phyloP scores from a whole-genome alignment of 2,888 invertebrate genomes.

The Celastrina argiolus region DNA sequence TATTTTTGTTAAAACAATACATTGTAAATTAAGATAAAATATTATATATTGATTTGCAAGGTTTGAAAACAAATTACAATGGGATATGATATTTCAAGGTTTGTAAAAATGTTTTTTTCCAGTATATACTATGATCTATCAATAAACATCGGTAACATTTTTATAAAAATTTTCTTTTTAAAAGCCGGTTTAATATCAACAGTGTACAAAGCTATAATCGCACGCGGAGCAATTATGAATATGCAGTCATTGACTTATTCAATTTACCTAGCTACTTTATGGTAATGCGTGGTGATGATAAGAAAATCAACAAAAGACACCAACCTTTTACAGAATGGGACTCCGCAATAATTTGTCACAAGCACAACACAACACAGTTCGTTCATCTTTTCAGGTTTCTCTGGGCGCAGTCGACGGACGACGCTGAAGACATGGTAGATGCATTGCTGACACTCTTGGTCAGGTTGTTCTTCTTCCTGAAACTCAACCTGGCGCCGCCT shows the following conservation, averaged over 20 bases:
- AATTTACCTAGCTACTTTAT: no score
- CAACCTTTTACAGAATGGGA: slow-evolving; percentile 52
- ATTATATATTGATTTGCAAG: no score
- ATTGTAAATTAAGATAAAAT: no score
- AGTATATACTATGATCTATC: no score
- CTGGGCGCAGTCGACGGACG: slow-evolving; percentile 43
- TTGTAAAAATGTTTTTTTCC: no score
- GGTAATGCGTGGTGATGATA: no score
- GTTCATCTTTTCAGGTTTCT: slow-evolving; percentile 60
- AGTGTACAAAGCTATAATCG: neutral
- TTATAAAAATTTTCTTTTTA: neutral
- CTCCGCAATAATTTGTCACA: slow-evolving; percentile 47
- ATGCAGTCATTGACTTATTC: neutral
- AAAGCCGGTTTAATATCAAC: neutral
- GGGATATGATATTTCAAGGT: no score
- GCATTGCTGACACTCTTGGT: slow-evolving; percentile 47
- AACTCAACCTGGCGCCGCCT: slow-evolving; percentile 65
- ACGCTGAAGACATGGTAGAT: slow-evolving; percentile 55
- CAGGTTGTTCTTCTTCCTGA: slow-evolving; percentile 54
- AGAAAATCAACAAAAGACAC: slow-evolving; percentile 36
- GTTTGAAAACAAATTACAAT: no score
- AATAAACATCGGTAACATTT: neutral
- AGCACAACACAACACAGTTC: slow-evolving; percentile 48
- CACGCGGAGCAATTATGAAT: neutral
- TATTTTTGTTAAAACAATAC: neutral